Evolutionary conservation across 92 coral and sea anemone genomes (phyloP).

Genomic region (Bergia puertoricense): DNA sequence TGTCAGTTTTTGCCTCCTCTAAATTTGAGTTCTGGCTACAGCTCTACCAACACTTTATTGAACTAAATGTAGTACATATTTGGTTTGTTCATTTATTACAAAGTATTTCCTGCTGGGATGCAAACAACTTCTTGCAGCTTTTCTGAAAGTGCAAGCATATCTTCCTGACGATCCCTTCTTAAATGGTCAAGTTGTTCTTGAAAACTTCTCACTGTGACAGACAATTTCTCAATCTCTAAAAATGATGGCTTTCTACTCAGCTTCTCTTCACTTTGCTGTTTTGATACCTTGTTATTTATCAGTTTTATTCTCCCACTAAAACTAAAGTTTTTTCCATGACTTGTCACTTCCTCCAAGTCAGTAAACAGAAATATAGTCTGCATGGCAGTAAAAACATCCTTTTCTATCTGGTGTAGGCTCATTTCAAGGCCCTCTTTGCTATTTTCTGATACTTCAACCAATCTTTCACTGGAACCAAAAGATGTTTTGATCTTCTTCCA

Average conservation of each 20-base stretch:
- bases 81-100: neutral
- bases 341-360: neutral
- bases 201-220: constrained; percentile 8
- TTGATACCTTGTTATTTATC: constrained; percentile 10
- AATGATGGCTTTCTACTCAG: constrained; percentile 16
- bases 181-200: constrained; percentile 36
- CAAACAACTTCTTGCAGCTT: constrained; percentile 64
- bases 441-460: neutral
- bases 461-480: constrained; percentile 40
- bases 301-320: neutral
- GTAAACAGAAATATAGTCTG: neutral
- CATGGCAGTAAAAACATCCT: constrained; percentile 23
- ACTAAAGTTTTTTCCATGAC: neutral
- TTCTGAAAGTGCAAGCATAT: constrained; percentile 57
- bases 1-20: no score
- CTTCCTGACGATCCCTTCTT: constrained; percentile 41
- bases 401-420: neutral
- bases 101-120: constrained; percentile 44
- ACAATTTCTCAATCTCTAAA: constrained; percentile 44
- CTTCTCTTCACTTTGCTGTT: constrained; percentile 25
- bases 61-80: no score
- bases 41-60: no score
- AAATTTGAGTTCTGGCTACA: no score
- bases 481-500: constrained; percentile 66
- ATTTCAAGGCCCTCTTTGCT: neutral